Conservation (phyloP, 2,888 invertebrate species). For the Drosophila nigritarsus region DNA sequence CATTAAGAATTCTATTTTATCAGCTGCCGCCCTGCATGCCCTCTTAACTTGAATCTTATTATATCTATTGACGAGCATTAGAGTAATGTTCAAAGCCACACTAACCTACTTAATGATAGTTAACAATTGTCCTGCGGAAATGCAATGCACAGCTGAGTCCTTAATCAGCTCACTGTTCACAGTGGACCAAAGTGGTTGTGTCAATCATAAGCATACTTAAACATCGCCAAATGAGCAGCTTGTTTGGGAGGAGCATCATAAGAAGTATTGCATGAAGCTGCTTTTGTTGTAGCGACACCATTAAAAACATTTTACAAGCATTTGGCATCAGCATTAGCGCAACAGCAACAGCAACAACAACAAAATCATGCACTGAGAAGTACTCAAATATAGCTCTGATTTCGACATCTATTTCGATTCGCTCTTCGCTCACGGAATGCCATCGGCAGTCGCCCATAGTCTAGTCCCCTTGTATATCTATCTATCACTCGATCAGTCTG, state of each 20-base stretch:
- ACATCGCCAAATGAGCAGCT: slow-evolving; percentile 38
- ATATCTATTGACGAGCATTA: neutral
- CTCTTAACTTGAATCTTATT: neutral
- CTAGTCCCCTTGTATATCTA: slow-evolving; percentile 10
- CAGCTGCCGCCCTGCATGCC: slow-evolving; percentile 17
- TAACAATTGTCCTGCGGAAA: slow-evolving; percentile 34
- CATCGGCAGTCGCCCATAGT: slow-evolving; percentile 42
- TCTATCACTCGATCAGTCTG: slow-evolving; percentile 23
- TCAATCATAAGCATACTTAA: slow-evolving; percentile 42
- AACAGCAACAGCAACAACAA: slow-evolving; percentile 51
- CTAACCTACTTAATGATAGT: neutral
- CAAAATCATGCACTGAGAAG: slow-evolving; percentile 16
- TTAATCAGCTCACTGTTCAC: slow-evolving; percentile 60
- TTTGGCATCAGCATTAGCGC: slow-evolving; percentile 66
- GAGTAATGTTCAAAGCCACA: neutral
- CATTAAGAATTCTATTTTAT: slow-evolving; percentile 45
- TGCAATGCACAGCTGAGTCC: slow-evolving; percentile 31
- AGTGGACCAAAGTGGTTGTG: slow-evolving; percentile 36
- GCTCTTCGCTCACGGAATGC: slow-evolving; percentile 41
- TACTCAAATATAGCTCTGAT: slow-evolving; percentile 30
- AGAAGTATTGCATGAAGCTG: neutral
- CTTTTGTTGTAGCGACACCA: slow-evolving; percentile 20
- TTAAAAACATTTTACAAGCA: slow-evolving; percentile 70
- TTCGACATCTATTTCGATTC: slow-evolving; percentile 40
- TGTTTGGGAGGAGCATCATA: neutral